Evolutionary conservation across 2,888 invertebrate species (phyloP), one percentile per base, ranked within the genome.

Genomic region (Girardia tigrina): DNA sequence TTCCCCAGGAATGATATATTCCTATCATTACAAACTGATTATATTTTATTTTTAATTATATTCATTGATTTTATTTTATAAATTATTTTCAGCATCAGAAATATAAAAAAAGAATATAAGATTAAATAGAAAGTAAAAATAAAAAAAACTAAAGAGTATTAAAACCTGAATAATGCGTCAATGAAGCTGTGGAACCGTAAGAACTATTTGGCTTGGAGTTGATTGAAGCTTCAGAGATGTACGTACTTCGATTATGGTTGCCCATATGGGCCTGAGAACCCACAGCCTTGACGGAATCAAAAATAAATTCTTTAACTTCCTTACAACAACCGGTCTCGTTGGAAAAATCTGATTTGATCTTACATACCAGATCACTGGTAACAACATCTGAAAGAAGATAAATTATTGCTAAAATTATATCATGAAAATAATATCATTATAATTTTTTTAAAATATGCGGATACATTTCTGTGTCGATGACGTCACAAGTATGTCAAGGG

Each of bases 101-200:
- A n/a, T n/a, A n/a, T n/a, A n/a, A n/a, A n/a, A n/a, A n/a, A n/a
- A n/a, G n/a, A n/a, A n/a, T n/a, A n/a, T n/a, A n/a, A n/a, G n/a
- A n/a, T n/a, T n/a, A n/a, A n/a, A n/a, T n/a, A n/a, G n/a, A n/a
- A n/a, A n/a, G n/a, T n/a, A n/a, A n/a, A n/a, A n/a, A n/a, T n/a
- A n/a, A n/a, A n/a, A n/a, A n/a, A n/a, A n/a, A n/a, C n/a, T n/a
- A n/a, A n/a, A n/a, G n/a, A n/a, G n/a, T n/a, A n/a, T n/a, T n/a
- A 36, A 8, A 36, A 56, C 56, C 56, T 56, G 56, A 56, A 56
- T 56, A 56, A n/a, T 56, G 56, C n/a, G n/a, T n/a, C n/a, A 56
- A 56, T 16, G 56, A 56, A 12, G 56, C 56, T 6, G 56, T 56
- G n/a, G 56, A 56, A 56, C 56, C 56, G 23, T 56, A 56, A 4